Percentiles rank a stretch among this genome's conserved stretches.
Evolutionary conservation across 2,113 vertebrate species (phyloP).

Genomic region (Setophaga coronata): DNA sequence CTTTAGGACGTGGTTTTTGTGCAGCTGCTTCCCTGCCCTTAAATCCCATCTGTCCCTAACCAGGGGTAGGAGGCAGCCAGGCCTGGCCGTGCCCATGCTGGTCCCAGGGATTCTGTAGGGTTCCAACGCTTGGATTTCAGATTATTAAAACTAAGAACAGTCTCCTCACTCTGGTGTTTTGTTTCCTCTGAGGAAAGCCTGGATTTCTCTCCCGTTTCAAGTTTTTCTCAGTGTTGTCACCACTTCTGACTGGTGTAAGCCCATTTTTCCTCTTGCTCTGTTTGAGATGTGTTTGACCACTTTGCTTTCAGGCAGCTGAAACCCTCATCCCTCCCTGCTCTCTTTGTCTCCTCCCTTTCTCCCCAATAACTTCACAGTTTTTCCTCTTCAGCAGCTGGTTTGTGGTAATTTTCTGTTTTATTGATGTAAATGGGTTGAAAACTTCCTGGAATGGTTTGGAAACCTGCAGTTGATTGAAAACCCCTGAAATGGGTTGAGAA

Average conservation of each 20-base stretch:
- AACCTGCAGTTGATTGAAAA: not conserved
- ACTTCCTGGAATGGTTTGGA: not conserved
- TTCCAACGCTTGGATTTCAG: not conserved
- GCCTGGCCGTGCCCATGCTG: fast-evolving
- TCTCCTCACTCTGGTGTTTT: not conserved
- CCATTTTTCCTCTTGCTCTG: not conserved
- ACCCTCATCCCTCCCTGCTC: not conserved
- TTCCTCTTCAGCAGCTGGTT: not conserved
- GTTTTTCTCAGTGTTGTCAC: not conserved
- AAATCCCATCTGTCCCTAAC: not conserved
- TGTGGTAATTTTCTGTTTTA: not conserved
- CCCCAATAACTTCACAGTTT: not conserved
- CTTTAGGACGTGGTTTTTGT: not conserved
- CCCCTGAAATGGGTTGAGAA: not conserved
- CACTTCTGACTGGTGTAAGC: not conserved
- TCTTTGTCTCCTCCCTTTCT: not conserved
- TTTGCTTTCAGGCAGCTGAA: not conserved
- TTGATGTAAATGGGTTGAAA: fast-evolving
- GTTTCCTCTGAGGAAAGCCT: not conserved
- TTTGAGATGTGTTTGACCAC: not conserved
- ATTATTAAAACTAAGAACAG: not conserved
- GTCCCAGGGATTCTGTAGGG: not conserved
- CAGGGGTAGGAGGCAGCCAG: not conserved
- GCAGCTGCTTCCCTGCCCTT: not conserved
- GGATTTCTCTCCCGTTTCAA: not conserved